Evolutionary conservation across 2,888 invertebrate species (phyloP), one percentile per base, ranked within the genome.

Genomic region (Phragmatobia fuliginosa): DNA sequence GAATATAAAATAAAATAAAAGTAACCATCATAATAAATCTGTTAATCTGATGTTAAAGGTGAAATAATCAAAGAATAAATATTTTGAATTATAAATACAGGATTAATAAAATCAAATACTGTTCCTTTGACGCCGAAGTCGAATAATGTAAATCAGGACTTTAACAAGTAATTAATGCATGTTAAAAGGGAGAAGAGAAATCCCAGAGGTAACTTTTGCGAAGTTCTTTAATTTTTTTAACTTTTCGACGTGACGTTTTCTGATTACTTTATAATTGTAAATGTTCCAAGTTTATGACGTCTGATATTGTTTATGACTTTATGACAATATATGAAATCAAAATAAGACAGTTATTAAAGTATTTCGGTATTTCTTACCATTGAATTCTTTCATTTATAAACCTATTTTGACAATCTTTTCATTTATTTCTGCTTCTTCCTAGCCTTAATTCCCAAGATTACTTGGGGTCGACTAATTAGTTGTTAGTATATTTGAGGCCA

Each of bases 121-220:
- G n/a, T 10, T 11, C 4, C 25, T 33, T 33, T 18, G n/a, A 58
- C 21, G 31, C 16, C 7, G 18, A 45, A 32, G 25, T 68, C 3
- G 11, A 62, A 59, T 59, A 68, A 58, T 36, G 10, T n/a, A 45
- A 65, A 52, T 59, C n/a, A 58, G 41, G 60, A 69, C 45, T 69
- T 71, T 72, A n/a, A 32, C 56, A 78, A 73, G 75, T 75, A 81
- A 84, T 81, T 79, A 82, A 77, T 78, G 72, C 73, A 77, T 74
- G 76, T 72, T 72, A 73, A 72, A 71, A 72, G 70, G 64, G 74
- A 78, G 79, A 79, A 70, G 62, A 66, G 68, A 78, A 72, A n/a
- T 73, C 61, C 67, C 66, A 36, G 52, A 28, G 71, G 65, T 64
- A 68, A 68, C 69, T 64, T 64, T 77, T 68, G 41, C 45, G 67